Evolutionary conservation across 2,797 vertebrate genomes (phyloP).

Genomic region (Somateria mollissima): DNA sequence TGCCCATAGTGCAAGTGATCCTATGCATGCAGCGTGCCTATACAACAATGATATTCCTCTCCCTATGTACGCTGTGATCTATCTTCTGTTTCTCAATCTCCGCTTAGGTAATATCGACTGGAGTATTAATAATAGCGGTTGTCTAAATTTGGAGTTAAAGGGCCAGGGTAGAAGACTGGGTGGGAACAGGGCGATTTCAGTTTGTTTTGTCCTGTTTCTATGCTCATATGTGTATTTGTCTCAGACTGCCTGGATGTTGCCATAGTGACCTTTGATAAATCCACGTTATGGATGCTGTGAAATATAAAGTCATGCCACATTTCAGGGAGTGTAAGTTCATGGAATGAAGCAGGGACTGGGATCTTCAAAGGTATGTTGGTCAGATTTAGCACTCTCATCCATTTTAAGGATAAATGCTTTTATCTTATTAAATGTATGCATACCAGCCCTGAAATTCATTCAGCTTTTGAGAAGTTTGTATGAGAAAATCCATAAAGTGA

Average conservation of each 20-base stretch:
- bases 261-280: conserved; percentile 68
- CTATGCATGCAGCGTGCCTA: not conserved
- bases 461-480: not conserved
- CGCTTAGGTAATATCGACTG: not conserved
- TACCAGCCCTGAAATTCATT: not conserved
- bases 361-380: not conserved
- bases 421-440: not conserved
- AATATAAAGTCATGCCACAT: conserved; percentile 28
- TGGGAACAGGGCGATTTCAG: conserved; percentile 16
- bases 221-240: conserved; percentile 38
- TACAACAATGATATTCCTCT: fast-evolving
- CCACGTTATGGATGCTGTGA: conserved; percentile 44
- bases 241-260: conserved; percentile 31
- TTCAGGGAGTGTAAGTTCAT: not conserved
- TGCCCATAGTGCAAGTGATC: not conserved
- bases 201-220: conserved; percentile 72
- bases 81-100: not conserved
- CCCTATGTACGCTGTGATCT: not conserved
- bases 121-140: not conserved
- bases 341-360: not conserved
- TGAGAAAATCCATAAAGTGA: not conserved
- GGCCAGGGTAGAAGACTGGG: not conserved
- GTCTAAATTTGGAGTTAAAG: not conserved
- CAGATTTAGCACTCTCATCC: not conserved
- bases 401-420: not conserved